These are phyloP conservation scores for Oreotragus oreotragus DNA, from an alignment of 2,113 vertebrate species.

Conservation along the genomic window DNA sequence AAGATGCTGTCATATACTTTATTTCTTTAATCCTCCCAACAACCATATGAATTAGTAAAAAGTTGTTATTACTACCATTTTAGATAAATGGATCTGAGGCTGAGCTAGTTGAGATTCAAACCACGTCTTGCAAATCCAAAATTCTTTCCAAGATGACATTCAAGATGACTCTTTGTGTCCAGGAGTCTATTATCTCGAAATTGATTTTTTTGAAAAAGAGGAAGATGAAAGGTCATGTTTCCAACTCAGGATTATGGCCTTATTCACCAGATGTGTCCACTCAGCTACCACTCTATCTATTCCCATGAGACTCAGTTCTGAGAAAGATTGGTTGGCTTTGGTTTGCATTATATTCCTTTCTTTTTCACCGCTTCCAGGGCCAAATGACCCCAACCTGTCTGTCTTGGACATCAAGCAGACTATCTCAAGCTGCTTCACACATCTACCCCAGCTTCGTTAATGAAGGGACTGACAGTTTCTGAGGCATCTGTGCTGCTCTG, in stretches of 20 bases:
- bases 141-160: conserved; percentile 52
- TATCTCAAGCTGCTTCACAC: background rate
- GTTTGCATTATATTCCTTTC: background rate
- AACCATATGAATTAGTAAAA: conserved; percentile 20
- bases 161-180: background rate
- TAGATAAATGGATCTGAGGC: conserved; percentile 30
- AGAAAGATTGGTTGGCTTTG: background rate
- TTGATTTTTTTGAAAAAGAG: background rate
- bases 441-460: background rate
- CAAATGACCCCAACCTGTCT: background rate
- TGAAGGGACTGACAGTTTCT: background rate
- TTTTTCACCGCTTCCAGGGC: background rate
- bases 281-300: background rate
- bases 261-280: background rate
- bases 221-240: conserved; percentile 15
- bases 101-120: conserved; percentile 33
- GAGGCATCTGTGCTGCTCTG: background rate
- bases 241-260: background rate
- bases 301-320: background rate
- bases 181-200: conserved; percentile 21
- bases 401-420: background rate
- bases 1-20: background rate
- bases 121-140: conserved; percentile 1
- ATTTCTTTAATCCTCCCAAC: conserved; percentile 10
- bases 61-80: conserved; percentile 33